Evolutionary conservation across 1,140 invertebrate species (phyloP), one percentile per base, ranked within the genome.

Genomic region (Augochlora pura): DNA sequence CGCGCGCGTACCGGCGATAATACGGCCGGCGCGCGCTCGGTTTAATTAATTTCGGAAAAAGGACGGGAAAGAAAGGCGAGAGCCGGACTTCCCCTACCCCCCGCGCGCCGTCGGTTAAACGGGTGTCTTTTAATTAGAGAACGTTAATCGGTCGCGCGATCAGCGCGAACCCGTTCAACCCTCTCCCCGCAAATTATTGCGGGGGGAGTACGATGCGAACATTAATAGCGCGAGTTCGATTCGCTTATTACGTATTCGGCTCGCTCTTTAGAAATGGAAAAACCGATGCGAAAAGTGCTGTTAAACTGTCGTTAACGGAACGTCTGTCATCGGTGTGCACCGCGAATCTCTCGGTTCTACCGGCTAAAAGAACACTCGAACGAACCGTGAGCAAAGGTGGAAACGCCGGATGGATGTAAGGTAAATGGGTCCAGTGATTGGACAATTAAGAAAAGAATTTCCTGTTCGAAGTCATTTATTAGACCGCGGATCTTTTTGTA

Each of bases 11-110:
- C n/a, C 7, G 54, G 21, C 54, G n/a, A n/a, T n/a, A 57, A 57
- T 57, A 57, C 54, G 54, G 18, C 42, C 42, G 42, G 42, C 14
- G 42, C 18, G 52, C 18, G 49, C 21, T 9, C 18, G n/a, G 54
- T n/a, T 57, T n/a, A 57, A 57, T 57, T 57, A 57, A 57, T 57
- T 57, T 57, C n/a, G 54, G 18, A 57, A 57, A 57, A 57, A 57
- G 9, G n/a, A 7, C 1, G 8, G 3, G 21, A 6, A 54, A 46
- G 42, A 52, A 14, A 52, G 49, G 49, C 4, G 49, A 14, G 14
- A 0, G 16, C 16, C 49, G 49, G 42, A 46, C 42, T 52, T 21
- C 21, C 54, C 54, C n/a, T n/a, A 21, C 32, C 32, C 32, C 4
- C 32, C 32, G 32, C 32, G n/a, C n/a, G n/a, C n/a, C n/a, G n/a